Base-by-base conservation (phyloP, 2,888 invertebrate genomes). In the Ormia ochracea region DNA sequence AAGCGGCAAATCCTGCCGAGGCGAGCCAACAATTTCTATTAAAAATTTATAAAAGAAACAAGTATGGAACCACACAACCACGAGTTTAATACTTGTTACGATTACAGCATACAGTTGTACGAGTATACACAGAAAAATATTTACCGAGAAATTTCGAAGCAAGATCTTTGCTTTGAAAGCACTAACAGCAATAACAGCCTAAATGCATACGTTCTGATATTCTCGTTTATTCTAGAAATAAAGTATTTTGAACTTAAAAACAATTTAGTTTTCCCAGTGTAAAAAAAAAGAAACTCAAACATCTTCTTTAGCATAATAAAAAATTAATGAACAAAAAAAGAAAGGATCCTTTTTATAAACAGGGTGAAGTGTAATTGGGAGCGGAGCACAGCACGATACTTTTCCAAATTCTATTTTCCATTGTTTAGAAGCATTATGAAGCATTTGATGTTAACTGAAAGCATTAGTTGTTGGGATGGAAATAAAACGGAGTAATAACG, bases 401-500 rank as follows among this genome's bases (percentile, higher is more conserved):
- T 68, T 41, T 4, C 7, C n/a, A 12, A 1, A 52, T 10, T 65
- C 26, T 36, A 12, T 23, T 43, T 21, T 23, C 36, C 45, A 45
- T 33, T 17, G 45, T 69, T 45, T 48, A 10, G 45, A 1, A 31
- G 12, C 17, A 26, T 17, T 19, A 31, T 28, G 28, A 19, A 50
- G 36, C 23, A 31, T n/a, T 12, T 66, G n/a, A 38, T 23, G 21
- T 61, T 4, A 23, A 41, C 61, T 72, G 61, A 72, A 72, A 61
- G 72, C 41, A 61, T 72, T 61, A 17, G 41, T 52, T 61, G 61
- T 23, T 41, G 61, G 61, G 48, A 50, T 41, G 7, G n/a, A 41
- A 61, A 36, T 61, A 72, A 72, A 72, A 72, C 41, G 72, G 23
- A 12, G 19, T 33, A 54, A 61, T 72, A 63, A 61, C 52, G 52